Evolutionary conservation across 2,113 vertebrate genomes (phyloP), one percentile per base, ranked within the genome.

Genomic region (Illadopsis cleaveri): DNA sequence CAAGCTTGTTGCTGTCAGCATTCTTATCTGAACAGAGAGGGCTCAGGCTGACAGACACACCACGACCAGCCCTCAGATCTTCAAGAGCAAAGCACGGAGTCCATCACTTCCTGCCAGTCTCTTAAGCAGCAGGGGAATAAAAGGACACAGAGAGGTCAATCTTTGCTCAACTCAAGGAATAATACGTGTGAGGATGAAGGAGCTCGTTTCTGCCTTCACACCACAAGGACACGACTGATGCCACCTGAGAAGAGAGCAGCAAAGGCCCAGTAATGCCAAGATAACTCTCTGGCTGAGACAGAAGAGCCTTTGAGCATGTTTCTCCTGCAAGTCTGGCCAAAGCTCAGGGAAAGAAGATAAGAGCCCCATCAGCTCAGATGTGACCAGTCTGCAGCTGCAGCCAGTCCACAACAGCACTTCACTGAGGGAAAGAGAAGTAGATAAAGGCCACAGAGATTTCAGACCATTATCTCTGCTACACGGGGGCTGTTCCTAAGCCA

Each of bases 61-160:
- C 62, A 84, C 1, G 1, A 33, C 68, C 4, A 5, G 51, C 68
- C 76, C 76, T 96, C 88, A 93, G 90, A 94, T 95, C 82, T 89
- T 37, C 15, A 16, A 95, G 44, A 96, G 88, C 91, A 96, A 94
- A 90, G 94, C 58, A 83, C 20, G 51, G 45, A 95, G 82, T 84
- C 93, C 85, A 56, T 64, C 71, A 40, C 68, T 90, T 93, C 76
- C 94, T 56, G 72, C 82, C 85, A 96, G 71, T 92, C 92, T 83
- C 82, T 86, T 33, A 81, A 96, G 85, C 94, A 96, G 93, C 93
- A 61, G 96, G 96, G 85, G 94, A 95, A 90, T 86, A 88, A 94
- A 90, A 96, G 94, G 88, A 96, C 92, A 86, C 4, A 0, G 58
- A 93, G 72, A 96, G 92, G 92, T 96, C 96, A 95, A 45, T 81